These are phyloP conservation scores for Perizoma flavofasciatum DNA, from an alignment of 2,888 invertebrate genomes.

Conservation along the genomic window DNA sequence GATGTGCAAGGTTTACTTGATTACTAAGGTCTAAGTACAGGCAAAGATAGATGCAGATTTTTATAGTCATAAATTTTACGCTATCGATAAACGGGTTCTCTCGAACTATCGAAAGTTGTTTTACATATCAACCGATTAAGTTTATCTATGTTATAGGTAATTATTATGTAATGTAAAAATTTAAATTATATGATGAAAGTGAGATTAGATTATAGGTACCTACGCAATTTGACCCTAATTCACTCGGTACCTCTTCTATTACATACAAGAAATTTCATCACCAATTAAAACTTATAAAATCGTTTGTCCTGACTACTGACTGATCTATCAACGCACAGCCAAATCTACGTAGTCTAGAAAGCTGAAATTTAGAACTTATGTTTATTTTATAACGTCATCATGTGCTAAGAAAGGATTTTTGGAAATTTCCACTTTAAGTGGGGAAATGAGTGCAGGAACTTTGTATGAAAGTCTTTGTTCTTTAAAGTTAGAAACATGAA, in stretches of 20 bases:
- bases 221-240: conserved; percentile 28
- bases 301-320: neutral
- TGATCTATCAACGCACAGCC: no score
- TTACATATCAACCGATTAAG: conserved; percentile 23
- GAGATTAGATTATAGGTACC: conserved; percentile 33
- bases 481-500: no score
- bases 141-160: conserved; percentile 33
- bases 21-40: no score
- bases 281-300: conserved; percentile 5
- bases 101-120: conserved; percentile 40
- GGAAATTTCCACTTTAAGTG: no score
- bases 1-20: no score
- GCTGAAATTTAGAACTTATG: no score
- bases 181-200: conserved; percentile 40
- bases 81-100: conserved; percentile 28
- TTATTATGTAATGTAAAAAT: conserved; percentile 40
- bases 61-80: conserved; percentile 15
- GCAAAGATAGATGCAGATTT: no score
- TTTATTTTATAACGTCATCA: no score
- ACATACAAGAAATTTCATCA: conserved; percentile 12
- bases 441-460: no score
- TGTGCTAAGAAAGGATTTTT: no score
- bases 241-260: conserved; percentile 11
- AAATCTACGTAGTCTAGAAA: no score
- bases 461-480: no score